phyloP scores from a whole-genome alignment of 2,888 invertebrate genomes.

The Oligia latruncula region DNA sequence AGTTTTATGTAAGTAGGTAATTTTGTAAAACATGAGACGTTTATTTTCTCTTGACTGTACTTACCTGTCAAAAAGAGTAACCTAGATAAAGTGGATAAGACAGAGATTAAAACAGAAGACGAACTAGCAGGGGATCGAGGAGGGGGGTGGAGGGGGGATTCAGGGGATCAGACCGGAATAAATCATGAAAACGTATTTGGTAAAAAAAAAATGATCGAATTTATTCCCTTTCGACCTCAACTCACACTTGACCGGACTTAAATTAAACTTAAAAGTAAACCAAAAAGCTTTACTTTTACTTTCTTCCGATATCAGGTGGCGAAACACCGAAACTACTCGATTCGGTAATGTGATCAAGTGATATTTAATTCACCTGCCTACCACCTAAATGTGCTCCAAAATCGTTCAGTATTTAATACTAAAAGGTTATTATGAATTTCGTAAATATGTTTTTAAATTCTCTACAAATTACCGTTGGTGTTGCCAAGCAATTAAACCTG shows the following conservation, averaged over 20 bases:
- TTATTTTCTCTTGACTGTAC: no score
- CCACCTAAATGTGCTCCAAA: slow-evolving; percentile 46
- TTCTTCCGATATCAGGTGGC: slow-evolving; percentile 48
- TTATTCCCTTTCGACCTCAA: background rate
- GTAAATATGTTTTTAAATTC: slow-evolving; percentile 41
- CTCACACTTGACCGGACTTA: slow-evolving; percentile 49
- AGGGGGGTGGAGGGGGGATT: no score
- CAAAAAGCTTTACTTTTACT: slow-evolving; percentile 53
- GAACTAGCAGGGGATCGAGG: no score
- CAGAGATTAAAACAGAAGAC: no score
- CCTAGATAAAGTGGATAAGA: no score
- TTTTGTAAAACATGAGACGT: no score
- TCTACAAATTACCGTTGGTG: slow-evolving; percentile 42
- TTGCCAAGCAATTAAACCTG: slow-evolving; percentile 35
- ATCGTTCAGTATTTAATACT: slow-evolving; percentile 23
- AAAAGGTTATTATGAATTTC: slow-evolving; percentile 57
- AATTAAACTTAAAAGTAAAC: slow-evolving; percentile 39
- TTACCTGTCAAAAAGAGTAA: no score
- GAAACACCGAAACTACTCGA: slow-evolving; percentile 37
- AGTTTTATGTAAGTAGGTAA: background rate
- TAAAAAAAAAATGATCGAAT: background rate
- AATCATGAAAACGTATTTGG: background rate
- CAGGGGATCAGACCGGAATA: no score
- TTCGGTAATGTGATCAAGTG: slow-evolving; percentile 51
- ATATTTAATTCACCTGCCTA: slow-evolving; percentile 46